A percentile compares a stretch with the other conserved stretches of the same genome.
Conservation (phyloP, 2,797 vertebrate genomes). For the Eleutherodactylus coqui region DNA sequence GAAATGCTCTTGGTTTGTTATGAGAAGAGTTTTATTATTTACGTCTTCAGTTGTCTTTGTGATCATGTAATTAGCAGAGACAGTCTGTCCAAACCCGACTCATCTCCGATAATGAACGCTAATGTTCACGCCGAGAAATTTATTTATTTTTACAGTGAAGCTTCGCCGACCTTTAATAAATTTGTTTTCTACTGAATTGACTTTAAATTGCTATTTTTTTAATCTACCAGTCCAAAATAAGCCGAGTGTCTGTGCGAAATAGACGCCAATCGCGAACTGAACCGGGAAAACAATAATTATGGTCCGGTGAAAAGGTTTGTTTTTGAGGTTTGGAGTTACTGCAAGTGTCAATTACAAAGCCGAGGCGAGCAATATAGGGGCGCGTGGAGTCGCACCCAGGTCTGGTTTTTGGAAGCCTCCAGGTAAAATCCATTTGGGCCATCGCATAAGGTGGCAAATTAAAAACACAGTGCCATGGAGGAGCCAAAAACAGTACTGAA, state of each 20-base stretch:
- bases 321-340: neutral
- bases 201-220: neutral
- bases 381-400: too few species aligned
- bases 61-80: constrained; percentile 10
- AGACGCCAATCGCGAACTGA: neutral
- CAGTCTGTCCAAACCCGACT: neutral
- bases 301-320: neutral
- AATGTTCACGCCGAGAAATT: neutral
- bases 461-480: too few species aligned
- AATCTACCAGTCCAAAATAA: neutral
- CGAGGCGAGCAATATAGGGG: neutral
- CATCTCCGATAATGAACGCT: neutral
- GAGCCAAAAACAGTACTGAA: too few species aligned
- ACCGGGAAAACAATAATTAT: neutral
- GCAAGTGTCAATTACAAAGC: neutral
- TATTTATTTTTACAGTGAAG: neutral
- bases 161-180: neutral
- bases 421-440: too few species aligned
- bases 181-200: neutral
- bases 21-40: neutral
- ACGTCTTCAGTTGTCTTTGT: neutral
- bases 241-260: neutral
- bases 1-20: neutral
- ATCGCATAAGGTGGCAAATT: too few species aligned
- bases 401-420: too few species aligned